phyloP scores from a whole-genome alignment of 2,113 vertebrate species.

The Petrocephalus zakoni region DNA sequence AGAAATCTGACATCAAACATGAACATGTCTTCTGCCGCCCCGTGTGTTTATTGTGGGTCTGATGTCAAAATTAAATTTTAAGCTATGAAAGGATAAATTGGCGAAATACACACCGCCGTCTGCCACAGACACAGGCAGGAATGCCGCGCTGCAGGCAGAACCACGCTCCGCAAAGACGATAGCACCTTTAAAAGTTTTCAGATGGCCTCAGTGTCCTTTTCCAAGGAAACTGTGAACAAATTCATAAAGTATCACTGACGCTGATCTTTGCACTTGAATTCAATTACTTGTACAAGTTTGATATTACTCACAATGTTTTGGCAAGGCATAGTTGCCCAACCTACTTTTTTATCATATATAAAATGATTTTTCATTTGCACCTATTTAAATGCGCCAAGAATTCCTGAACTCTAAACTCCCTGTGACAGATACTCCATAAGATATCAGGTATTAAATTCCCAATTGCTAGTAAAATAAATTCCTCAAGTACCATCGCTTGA shows the following conservation, averaged over 20 bases:
- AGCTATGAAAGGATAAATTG: background rate
- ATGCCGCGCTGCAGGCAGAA: background rate
- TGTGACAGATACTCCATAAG: background rate
- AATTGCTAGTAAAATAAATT: background rate
- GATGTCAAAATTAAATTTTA: background rate
- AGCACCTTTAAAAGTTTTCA: background rate
- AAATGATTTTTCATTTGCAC: background rate
- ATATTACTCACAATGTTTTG: background rate
- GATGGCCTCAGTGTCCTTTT: background rate
- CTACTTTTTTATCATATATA: background rate
- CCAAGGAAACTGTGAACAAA: background rate
- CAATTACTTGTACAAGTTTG: background rate
- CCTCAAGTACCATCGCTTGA: background rate
- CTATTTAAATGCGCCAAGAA: background rate
- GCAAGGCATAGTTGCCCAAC: background rate
- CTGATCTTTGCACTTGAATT: background rate
- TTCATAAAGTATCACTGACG: background rate
- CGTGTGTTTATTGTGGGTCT: background rate
- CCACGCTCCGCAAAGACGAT: background rate
- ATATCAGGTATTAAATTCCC: background rate
- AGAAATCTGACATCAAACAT: background rate
- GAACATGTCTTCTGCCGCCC: constrained; percentile 2
- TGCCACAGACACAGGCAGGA: background rate
- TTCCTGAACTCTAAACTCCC: background rate
- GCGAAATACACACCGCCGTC: background rate